Evolutionary conservation across 1,140 invertebrate genomes (phyloP).

Genomic region (Microvelia longipes): DNA sequence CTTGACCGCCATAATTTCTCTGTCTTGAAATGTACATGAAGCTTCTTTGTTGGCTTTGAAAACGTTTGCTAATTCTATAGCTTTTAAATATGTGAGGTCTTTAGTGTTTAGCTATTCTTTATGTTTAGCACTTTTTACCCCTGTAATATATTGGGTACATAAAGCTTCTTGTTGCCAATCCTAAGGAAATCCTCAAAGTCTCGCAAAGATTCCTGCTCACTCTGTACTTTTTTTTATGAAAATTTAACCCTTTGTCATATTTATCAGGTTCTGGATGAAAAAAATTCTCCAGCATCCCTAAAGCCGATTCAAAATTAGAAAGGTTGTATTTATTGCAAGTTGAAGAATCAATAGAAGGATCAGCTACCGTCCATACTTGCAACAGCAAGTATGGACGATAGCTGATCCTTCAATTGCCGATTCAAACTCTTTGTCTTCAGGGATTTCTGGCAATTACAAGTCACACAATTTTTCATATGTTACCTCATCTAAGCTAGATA

Average conservation of each 20-base stretch:
- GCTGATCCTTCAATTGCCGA: too few relatives aligned
- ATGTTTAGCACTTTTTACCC: neutral
- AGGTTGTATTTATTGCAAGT: too few relatives aligned
- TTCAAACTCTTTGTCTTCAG: neutral
- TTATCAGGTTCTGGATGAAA: neutral
- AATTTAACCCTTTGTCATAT: neutral
- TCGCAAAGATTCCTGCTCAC: neutral
- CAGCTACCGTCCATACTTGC: too few relatives aligned
- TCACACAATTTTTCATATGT: neutral
- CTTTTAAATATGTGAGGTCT: neutral
- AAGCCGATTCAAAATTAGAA: neutral
- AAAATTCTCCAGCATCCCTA: neutral
- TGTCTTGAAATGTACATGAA: too few relatives aligned
- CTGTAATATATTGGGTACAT: neutral
- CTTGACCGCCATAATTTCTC: too few relatives aligned
- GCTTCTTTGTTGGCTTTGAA: neutral
- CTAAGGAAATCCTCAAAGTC: neutral
- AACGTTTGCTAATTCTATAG: neutral
- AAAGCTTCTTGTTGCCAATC: neutral
- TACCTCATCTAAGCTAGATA: neutral
- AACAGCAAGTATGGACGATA: too few relatives aligned
- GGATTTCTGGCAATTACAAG: neutral
- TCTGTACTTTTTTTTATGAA: neutral
- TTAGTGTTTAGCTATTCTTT: neutral
- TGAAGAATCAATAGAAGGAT: too few relatives aligned